These are phyloP conservation scores for Enteromius radiatus DNA, from an alignment of 2,797 vertebrate genomes.

Conservation along the genomic window DNA sequence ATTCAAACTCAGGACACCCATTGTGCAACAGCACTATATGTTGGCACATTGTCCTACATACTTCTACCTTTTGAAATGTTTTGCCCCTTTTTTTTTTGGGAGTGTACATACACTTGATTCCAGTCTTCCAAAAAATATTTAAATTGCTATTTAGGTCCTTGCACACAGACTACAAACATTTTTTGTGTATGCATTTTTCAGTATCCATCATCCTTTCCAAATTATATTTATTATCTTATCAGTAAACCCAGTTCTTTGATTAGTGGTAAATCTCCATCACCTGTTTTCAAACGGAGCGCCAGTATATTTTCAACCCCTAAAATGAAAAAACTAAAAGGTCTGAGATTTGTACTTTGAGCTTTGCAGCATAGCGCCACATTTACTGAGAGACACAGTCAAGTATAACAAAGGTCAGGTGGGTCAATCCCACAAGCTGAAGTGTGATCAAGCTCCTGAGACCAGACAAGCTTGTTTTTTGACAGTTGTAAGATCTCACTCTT, in stretches of 20 bases:
- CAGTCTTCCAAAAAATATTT: no score
- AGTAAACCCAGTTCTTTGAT: no score
- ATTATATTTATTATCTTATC: no score
- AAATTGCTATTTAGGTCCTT: no score
- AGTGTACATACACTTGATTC: background rate
- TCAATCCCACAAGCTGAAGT: background rate
- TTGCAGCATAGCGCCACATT: constrained; percentile 51
- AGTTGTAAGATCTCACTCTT: background rate
- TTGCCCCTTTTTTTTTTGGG: no score
- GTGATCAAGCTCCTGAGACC: background rate
- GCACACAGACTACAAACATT: no score
- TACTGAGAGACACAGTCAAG: constrained; percentile 48
- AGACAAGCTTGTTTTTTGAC: constrained; percentile 16
- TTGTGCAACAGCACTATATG: background rate
- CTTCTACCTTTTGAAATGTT: background rate
- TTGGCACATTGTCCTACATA: background rate
- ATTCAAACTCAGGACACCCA: background rate
- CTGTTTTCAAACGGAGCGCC: no score
- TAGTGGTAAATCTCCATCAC: no score
- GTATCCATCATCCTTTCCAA: no score
- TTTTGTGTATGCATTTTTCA: no score
- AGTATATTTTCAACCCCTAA: background rate
- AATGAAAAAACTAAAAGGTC: background rate
- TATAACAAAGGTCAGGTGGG: constrained; percentile 55
- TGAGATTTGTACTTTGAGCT: background rate